Evolutionary conservation across 2,113 vertebrate genomes (phyloP).

Genomic region (Peromyscus polionotus): DNA sequence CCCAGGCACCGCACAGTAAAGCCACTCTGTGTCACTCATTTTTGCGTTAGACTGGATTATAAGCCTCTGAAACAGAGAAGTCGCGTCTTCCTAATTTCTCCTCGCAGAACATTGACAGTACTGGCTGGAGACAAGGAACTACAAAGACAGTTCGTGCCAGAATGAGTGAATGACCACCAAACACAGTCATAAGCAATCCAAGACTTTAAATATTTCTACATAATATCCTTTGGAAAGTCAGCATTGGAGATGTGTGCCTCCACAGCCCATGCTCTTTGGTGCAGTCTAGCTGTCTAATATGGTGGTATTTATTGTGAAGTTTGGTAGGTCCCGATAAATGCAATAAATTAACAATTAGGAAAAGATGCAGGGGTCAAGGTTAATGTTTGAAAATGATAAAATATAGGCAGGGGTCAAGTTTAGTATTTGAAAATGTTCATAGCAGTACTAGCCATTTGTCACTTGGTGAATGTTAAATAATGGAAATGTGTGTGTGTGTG

Average conservation of each 20-base stretch:
- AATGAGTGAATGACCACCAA: not conserved
- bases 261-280: not conserved
- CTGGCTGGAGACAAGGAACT: not conserved
- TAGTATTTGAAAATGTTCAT: not conserved
- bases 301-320: not conserved
- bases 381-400: not conserved
- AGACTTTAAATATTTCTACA: not conserved
- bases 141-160: not conserved
- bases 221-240: not conserved
- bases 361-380: not conserved
- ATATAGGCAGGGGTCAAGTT: not conserved
- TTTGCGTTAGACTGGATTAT: not conserved
- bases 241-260: not conserved
- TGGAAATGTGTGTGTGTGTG: not conserved
- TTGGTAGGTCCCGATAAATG: not conserved
- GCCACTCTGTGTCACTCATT: not conserved
- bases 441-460: not conserved
- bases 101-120: not conserved
- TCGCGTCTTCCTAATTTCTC: not conserved
- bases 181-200: not conserved
- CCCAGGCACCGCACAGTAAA: not conserved
- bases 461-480: not conserved
- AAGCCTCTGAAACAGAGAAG: not conserved
- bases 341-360: not conserved
- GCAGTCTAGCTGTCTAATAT: accelerated